Conservation (phyloP, 2,888 invertebrate species). For the Euphydryas editha region DNA sequence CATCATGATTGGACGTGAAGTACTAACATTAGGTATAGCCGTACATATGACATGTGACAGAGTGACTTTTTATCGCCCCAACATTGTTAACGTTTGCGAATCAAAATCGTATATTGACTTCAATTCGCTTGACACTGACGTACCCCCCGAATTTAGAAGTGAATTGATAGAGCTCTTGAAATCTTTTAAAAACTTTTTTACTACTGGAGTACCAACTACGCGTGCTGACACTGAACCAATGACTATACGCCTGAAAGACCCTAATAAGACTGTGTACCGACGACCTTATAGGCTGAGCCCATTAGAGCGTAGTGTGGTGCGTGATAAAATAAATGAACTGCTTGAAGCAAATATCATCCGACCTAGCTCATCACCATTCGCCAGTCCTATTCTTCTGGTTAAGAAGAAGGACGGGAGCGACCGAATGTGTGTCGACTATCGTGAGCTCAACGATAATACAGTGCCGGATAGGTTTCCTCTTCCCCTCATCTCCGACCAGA, state of each 20-base stretch:
- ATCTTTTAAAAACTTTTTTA: not conserved
- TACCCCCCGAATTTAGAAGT: not conserved
- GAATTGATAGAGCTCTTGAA: not conserved
- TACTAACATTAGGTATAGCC: not conserved
- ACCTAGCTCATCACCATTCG: conserved; percentile 28
- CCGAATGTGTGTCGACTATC: conserved; percentile 38
- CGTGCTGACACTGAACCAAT: not conserved
- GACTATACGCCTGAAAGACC: not conserved
- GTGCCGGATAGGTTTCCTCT: conserved; percentile 34
- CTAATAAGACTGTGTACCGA: not conserved
- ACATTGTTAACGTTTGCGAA: not conserved
- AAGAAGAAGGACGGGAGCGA: conserved; percentile 27
- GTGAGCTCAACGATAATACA: conserved; percentile 39
- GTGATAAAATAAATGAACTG: not conserved
- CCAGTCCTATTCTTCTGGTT: conserved; percentile 33
- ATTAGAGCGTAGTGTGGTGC: not conserved
- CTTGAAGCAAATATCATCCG: conserved; percentile 25
- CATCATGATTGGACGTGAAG: not conserved
- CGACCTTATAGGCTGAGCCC: not conserved
- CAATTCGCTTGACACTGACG: not conserved
- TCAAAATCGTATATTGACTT: not conserved
- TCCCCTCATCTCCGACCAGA: conserved; percentile 29
- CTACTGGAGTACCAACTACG: not conserved
- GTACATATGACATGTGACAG: not conserved
- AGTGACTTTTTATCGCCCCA: not conserved